Conservation (phyloP, 2,113 vertebrate species). For the Cepphus grylle region DNA sequence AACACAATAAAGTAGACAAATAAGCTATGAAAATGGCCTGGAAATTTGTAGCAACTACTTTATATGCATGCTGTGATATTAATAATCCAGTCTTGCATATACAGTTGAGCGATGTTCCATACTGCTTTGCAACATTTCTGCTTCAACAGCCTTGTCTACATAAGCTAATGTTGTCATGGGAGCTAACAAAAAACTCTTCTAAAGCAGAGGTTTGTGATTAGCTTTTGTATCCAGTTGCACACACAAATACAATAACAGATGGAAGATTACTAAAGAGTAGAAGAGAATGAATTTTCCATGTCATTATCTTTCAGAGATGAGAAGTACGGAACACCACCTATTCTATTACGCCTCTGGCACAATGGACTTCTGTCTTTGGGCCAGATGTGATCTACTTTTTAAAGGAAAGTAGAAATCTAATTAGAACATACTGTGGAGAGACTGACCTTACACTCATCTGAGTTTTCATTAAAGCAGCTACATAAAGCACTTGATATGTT, state of each 20-base stretch:
- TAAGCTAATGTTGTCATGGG: neutral
- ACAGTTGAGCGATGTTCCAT: neutral
- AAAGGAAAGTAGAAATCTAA: constrained; percentile 28
- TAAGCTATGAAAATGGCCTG: neutral
- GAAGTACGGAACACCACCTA: constrained; percentile 1
- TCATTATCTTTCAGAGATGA: constrained; percentile 23
- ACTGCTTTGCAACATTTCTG: neutral
- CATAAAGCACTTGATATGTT: neutral
- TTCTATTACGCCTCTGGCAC: neutral
- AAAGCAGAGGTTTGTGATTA: constrained; percentile 18
- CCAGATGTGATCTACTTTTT: constrained; percentile 3
- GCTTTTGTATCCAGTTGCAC: constrained; percentile 14
- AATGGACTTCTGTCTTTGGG: neutral
- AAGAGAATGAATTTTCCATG: constrained; percentile 30
- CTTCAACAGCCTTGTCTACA: neutral
- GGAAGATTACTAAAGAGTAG: constrained; percentile 25
- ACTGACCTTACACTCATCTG: neutral
- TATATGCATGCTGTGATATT: neutral
- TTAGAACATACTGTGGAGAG: neutral
- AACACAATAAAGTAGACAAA: neutral
- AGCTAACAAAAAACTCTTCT: neutral
- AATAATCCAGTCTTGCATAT: neutral
- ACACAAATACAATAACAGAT: constrained; percentile 22
- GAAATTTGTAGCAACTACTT: neutral
- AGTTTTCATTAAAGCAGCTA: constrained; percentile 16